Evolutionary conservation across 2,888 invertebrate genomes (phyloP), one percentile per base, ranked within the genome.

Genomic region (Drosophila atripex): DNA sequence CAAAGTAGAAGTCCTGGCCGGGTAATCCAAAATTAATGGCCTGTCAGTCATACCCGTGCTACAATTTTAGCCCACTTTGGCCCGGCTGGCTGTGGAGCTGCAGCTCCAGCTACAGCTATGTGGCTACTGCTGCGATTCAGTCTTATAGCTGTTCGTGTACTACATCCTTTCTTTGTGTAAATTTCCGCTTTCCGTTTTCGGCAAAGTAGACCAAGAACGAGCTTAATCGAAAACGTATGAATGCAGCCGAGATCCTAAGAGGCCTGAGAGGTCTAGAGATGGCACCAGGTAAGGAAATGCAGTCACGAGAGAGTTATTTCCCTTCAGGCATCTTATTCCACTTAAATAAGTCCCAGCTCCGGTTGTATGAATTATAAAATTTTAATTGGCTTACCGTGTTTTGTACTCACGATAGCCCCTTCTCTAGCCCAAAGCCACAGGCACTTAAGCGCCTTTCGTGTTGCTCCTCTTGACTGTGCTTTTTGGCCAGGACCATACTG

Each of bases 11-110:
- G 59, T 58, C 70, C 66, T 70, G 69, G 71, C 76, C 55, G 76
- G 85, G 82, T 86, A 84, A 84, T 84, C 88, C 88, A 85, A 84
- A 85, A 84, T 84, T 84, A 84, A 84, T 84, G 84, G 84, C 74
- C 83, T 84, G 84, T 87, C 84, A 85, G 84, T 84, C 84, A 83
- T 84, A 76, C 66, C 56, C 73, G 73, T 57, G 73, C 71, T 75
- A 70, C 77, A 86, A 83, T 82, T 78, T 79, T 49, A 71, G 60
- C 85, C 80, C 82, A 76, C 66, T 78, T 76, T 82, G 71, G 71
- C 60, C 55, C 75, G 78, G 80, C 71, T n/a, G 6, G 35, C 2
- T 1, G n/a, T 56, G 47, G 8, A 12, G 46, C n/a, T 12, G 63
- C 50, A 64, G 66, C 72, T 70, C 68, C 80, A 70, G 70, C 77